Percentiles rank a stretch among this genome's conserved stretches.
phyloP scores from a whole-genome alignment of 2,888 invertebrate species.

The Drosophila formosana region DNA sequence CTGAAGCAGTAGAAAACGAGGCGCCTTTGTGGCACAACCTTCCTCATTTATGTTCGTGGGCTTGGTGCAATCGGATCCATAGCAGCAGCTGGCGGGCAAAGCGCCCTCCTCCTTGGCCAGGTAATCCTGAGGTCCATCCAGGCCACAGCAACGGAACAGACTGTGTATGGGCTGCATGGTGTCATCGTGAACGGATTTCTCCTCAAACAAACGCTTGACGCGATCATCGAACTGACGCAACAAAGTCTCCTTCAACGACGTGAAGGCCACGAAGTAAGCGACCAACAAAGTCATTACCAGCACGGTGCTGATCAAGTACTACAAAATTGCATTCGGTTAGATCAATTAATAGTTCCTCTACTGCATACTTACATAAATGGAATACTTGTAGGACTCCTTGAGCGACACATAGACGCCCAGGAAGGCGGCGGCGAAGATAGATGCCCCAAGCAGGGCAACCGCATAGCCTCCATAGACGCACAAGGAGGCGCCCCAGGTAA shows the following conservation, averaged over 20 bases:
- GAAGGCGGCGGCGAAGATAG: conserved; percentile 69
- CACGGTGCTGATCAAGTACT: conserved; percentile 61
- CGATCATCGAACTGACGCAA: conserved; percentile 69
- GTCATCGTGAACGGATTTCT: conserved; percentile 58
- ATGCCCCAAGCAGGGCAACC: conserved; percentile 63
- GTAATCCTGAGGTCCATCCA: conserved; percentile 78
- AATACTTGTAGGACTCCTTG: conserved; percentile 76
- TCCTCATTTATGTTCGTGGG: conserved; percentile 66
- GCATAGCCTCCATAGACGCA: conserved; percentile 76
- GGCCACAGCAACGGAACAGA: conserved; percentile 77
- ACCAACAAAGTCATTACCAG: conserved; percentile 62
- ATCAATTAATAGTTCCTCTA: no score
- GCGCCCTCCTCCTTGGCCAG: conserved; percentile 57
- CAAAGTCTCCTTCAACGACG: conserved; percentile 62
- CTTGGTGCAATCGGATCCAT: conserved; percentile 68
- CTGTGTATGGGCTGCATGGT: conserved; percentile 78
- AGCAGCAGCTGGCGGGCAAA: conserved; percentile 80
- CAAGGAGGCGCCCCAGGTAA: conserved; percentile 75
- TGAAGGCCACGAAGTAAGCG: conserved; percentile 71
- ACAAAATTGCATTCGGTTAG: neutral
- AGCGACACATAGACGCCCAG: conserved; percentile 77
- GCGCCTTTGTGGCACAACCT: conserved; percentile 70
- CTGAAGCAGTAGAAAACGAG: conserved; percentile 43
- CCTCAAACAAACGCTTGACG: conserved; percentile 63
- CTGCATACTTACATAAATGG: conserved; percentile 62